Percentiles rank a stretch among this genome's conserved stretches.
phyloP scores from a whole-genome alignment of 1,140 invertebrate species.

The Bombus difficillimus region DNA sequence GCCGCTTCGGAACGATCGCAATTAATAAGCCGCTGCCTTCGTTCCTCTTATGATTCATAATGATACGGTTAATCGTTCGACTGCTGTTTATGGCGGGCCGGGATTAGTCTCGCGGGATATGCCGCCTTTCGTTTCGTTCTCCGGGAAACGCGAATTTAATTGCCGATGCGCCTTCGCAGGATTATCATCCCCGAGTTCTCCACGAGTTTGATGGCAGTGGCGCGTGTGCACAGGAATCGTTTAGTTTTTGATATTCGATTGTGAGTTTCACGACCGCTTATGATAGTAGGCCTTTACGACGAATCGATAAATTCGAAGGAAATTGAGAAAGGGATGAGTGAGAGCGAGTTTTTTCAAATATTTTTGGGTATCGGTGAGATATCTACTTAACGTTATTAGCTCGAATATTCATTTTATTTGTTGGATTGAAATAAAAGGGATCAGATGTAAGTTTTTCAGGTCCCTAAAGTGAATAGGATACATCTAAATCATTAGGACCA shows the following conservation, averaged over 20 bases:
- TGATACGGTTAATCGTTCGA: slow-evolving; percentile 49
- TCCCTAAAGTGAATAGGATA: background rate
- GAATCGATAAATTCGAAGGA: slow-evolving; percentile 8
- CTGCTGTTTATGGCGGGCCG: slow-evolving; percentile 16
- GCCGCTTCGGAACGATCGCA: slow-evolving; percentile 27
- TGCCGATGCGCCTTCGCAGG: background rate
- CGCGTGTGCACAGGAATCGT: background rate
- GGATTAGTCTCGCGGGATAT: slow-evolving; percentile 19
- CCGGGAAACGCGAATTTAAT: slow-evolving; percentile 18
- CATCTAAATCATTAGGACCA: background rate
- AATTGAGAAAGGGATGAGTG: background rate
- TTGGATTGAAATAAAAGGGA: too few species aligned
- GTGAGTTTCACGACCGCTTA: background rate
- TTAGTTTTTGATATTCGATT: background rate
- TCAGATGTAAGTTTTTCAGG: background rate
- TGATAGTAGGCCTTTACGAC: background rate
- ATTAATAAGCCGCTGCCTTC: slow-evolving; percentile 43
- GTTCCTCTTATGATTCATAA: slow-evolving; percentile 40
- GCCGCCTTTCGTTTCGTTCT: slow-evolving; percentile 20
- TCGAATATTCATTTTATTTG: background rate
- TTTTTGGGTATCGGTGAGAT: background rate
- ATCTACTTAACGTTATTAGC: background rate
- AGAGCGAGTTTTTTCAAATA: background rate
- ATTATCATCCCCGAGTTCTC: background rate
- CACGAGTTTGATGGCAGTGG: background rate